These are phyloP conservation scores for Lepilemur septentrionalis DNA, from an alignment of 2,797 vertebrate species.

Conservation along the genomic window DNA sequence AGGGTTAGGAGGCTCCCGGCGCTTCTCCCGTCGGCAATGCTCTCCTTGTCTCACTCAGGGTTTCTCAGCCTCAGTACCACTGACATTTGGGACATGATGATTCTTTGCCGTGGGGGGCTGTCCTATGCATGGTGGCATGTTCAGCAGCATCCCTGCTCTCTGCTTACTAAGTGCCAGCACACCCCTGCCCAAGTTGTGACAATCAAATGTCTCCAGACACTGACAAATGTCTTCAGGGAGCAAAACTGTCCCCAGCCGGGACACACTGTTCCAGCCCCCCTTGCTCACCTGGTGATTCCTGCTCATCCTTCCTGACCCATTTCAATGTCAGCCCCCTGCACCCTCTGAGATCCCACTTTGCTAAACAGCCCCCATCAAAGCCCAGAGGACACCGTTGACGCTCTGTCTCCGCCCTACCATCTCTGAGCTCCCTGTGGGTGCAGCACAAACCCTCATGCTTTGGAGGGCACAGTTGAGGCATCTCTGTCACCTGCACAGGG, in stretches of 20 bases:
- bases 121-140: neutral
- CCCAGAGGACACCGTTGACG: neutral
- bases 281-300: neutral
- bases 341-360: neutral
- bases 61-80: neutral
- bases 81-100: neutral
- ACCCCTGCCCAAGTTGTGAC: neutral
- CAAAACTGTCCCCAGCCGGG: neutral
- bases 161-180: neutral
- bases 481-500: no score
- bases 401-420: rapidly evolving
- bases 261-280: neutral
- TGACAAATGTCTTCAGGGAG: neutral
- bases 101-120: neutral
- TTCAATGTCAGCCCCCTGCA: neutral
- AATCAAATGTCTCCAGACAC: neutral
- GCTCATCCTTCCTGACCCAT: neutral
- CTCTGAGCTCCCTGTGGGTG: neutral
- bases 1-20: no score
- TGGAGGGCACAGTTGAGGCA: neutral
- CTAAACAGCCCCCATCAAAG: neutral
- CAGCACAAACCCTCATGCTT: neutral
- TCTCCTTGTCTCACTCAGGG: neutral
- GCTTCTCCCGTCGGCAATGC: neutral
- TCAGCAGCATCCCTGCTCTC: neutral